Percentiles rank a stretch among this genome's conserved stretches.
phyloP scores from a whole-genome alignment of 2,797 vertebrate species.

The Chaetophractus vellerosus region DNA sequence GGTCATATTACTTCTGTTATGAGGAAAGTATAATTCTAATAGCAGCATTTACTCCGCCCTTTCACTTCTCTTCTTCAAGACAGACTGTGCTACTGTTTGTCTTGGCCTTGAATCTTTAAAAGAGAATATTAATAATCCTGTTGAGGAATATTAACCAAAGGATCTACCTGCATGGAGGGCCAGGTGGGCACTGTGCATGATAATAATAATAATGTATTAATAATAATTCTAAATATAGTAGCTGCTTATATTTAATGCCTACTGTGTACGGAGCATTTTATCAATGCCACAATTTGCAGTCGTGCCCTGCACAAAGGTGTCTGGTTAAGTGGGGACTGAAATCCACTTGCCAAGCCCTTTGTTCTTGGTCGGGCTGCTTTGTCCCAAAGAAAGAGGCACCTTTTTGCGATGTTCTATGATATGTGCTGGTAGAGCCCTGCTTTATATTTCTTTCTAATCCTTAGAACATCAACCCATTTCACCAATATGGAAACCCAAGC shows the following conservation, averaged over 20 bases:
- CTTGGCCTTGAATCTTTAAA: conserved; percentile 80
- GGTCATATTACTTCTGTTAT: conserved; percentile 74
- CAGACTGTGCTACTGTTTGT: conserved; percentile 46
- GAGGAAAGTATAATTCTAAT: conserved; percentile 78
- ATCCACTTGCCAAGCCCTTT: neutral
- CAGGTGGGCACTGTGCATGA: conserved; percentile 28
- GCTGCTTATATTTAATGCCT: conserved; percentile 61
- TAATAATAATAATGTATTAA: conserved; percentile 54
- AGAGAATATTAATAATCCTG: conserved; percentile 60
- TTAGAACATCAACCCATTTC: neutral
- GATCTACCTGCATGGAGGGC: conserved; percentile 25
- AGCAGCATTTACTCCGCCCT: conserved; percentile 41
- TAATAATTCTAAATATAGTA: conserved; percentile 67
- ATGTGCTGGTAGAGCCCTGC: neutral
- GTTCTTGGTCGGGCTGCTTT: neutral
- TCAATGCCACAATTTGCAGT: conserved; percentile 24
- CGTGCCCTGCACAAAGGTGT: conserved; percentile 28
- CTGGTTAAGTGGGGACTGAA: neutral
- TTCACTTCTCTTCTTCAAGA: conserved; percentile 75
- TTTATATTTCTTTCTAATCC: conserved; percentile 1
- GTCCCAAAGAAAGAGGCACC: neutral
- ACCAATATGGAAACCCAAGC: neutral
- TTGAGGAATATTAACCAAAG: conserved; percentile 74
- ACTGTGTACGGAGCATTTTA: conserved; percentile 48
- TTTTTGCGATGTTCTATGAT: neutral